phyloP scores from a whole-genome alignment of 2,888 invertebrate genomes.

The Drosophila anomalata region DNA sequence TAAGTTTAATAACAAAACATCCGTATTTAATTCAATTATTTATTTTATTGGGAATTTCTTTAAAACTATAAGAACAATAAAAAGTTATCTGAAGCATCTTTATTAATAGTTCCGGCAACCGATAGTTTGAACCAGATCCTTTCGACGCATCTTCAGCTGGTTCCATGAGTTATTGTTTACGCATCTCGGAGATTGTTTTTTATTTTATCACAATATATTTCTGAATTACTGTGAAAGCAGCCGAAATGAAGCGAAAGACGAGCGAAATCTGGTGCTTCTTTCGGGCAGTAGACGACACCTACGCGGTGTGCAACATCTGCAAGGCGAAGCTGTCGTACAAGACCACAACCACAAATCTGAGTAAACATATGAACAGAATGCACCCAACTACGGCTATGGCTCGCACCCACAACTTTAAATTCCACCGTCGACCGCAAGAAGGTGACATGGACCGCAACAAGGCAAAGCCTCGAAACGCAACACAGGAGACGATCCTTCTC shows the following conservation, averaged over 20 bases:
- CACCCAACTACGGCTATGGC: slow-evolving; percentile 53
- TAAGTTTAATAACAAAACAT: not conserved
- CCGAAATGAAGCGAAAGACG: slow-evolving; percentile 60
- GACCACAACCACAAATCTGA: slow-evolving; percentile 66
- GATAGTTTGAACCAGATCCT: slow-evolving; percentile 10
- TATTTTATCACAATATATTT: not conserved
- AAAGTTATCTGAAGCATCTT: not conserved
- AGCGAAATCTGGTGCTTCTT: slow-evolving; percentile 69
- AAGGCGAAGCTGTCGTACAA: slow-evolving; percentile 66
- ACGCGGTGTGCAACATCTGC: slow-evolving; percentile 65
- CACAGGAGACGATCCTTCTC: slow-evolving; percentile 57
- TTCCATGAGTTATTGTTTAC: not conserved
- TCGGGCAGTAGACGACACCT: slow-evolving; percentile 65
- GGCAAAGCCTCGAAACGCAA: slow-evolving; percentile 59
- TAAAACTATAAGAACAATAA: not conserved
- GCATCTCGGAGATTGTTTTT: slow-evolving; percentile 4
- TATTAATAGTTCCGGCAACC: not conserved
- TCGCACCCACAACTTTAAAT: slow-evolving; percentile 52
- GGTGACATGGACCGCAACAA: slow-evolving; percentile 51
- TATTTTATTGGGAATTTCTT: no score
- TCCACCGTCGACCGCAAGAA: slow-evolving; percentile 13
- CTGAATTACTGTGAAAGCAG: not conserved
- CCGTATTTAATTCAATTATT: no score
- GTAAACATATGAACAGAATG: slow-evolving; percentile 68
- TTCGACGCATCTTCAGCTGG: not conserved